phyloP scores from a whole-genome alignment of 2,797 vertebrate genomes.

The Aphelocoma californica region DNA sequence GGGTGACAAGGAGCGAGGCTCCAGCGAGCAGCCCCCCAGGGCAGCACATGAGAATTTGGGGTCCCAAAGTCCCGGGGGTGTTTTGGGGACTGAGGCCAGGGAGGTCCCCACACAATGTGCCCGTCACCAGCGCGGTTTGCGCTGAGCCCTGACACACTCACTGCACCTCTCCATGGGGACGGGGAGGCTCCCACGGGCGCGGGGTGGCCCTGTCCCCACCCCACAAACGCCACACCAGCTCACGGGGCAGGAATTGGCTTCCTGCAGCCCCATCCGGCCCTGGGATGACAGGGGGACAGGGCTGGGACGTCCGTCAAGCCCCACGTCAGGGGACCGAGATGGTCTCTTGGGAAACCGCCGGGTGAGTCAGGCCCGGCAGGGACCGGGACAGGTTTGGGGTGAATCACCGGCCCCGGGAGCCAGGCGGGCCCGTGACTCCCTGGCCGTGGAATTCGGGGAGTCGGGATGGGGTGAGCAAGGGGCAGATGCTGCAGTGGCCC shows the following conservation, averaged over 20 bases:
- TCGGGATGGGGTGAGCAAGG: neutral
- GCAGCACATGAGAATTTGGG: fast-evolving
- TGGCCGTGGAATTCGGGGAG: neutral
- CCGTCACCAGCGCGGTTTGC: neutral
- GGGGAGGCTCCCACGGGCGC: neutral
- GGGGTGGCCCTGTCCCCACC: neutral
- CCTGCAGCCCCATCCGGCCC: slow-evolving; percentile 37
- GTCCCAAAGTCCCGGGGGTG: neutral
- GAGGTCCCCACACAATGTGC: fast-evolving
- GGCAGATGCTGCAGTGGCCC: neutral
- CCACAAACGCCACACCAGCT: neutral
- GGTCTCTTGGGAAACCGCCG: neutral
- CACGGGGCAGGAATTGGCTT: slow-evolving; percentile 49
- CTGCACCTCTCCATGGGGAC: fast-evolving
- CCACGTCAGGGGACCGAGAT: neutral
- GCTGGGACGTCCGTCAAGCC: neutral
- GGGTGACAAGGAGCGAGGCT: neutral
- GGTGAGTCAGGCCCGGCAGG: neutral
- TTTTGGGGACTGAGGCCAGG: neutral
- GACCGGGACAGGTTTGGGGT: neutral
- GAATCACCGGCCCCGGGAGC: slow-evolving; percentile 18
- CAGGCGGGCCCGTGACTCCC: slow-evolving; percentile 33
- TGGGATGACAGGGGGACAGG: neutral
- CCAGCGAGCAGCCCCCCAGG: neutral
- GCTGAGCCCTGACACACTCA: neutral